Base-by-base conservation (phyloP, 1,140 invertebrate species). In the Prorops nasuta region DNA sequence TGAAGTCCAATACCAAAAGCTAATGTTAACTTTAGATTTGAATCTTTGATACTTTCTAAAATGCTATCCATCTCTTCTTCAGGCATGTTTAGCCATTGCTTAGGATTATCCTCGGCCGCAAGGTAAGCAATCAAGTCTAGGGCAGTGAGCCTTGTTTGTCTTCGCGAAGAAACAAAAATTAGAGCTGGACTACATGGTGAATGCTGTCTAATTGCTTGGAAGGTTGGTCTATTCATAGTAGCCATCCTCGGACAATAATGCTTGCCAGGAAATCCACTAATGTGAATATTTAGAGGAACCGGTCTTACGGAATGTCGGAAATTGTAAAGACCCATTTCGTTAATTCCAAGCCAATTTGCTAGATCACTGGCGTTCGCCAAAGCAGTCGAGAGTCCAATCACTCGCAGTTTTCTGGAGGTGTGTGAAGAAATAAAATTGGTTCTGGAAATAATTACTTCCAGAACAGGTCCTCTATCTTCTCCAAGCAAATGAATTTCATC, bases 191-290 rank as follows among this genome's bases (percentile, higher is more conserved):
- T 87, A 6, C 79, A 74, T 0, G 94, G 93, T 0, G 96, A 96
- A 75, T 98, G 92, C 44, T 92, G 88, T 42, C 88, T 84, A 52
- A 99, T 98, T 1, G 94, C 93, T 79, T 96, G 90, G 77, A 93
- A 99, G 2, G 92, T 90, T n/a, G 98, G 96, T 67, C 96, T 92
- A 77, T 99, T 99, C 98, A 99, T 99, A 0, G 95, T 93, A 28
- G 96, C 92, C 98, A 99, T 99, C 49, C 98, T 83, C 0, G 98
- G 97, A 72, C 98, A 99, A 77, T 99, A 99, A 74, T 99, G 94
- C 63, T 98, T 95, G 0, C 94, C 96, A 1, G 93, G 87, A 72
- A 94, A 98, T 0, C 95, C 95, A 58, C 81, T 80, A 47, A 97
- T 92, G 65, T 98, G 94, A 21, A 98, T 94, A 78, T 98, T 92